Conservation (phyloP, 2,888 invertebrate genomes). For the Pharmacophagus antenor region DNA sequence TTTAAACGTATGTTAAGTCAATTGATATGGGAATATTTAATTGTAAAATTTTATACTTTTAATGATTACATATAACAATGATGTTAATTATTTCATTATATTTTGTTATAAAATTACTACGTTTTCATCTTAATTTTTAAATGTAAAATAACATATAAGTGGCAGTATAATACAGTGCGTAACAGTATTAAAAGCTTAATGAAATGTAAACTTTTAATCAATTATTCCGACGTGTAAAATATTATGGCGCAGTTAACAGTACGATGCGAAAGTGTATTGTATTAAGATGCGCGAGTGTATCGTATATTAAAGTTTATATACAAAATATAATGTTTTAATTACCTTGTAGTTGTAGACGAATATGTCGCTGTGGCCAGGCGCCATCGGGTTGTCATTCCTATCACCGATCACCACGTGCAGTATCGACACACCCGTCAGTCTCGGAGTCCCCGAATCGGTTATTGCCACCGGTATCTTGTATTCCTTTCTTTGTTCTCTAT, state of each 20-base stretch:
- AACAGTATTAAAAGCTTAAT: conserved; percentile 12
- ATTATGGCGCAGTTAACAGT: conserved; percentile 9
- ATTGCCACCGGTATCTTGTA: conserved; percentile 94
- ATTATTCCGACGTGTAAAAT: conserved; percentile 18
- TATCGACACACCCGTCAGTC: conserved; percentile 89
- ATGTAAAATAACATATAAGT: neutral
- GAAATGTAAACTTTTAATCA: conserved; percentile 21
- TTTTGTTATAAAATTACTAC: neutral
- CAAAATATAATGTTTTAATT: conserved; percentile 11
- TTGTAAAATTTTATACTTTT: no score
- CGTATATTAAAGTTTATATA: neutral
- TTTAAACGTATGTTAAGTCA: neutral
- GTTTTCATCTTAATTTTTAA: no score
- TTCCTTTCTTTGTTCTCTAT: conserved; percentile 92
- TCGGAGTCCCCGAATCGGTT: conserved; percentile 89
- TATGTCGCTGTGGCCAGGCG: conserved; percentile 92
- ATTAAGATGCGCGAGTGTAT: no score
- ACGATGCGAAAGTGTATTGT: conserved; percentile 11
- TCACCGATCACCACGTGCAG: conserved; percentile 96
- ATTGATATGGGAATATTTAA: neutral
- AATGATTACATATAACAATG: neutral
- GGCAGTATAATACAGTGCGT: conserved; percentile 9
- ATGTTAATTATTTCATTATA: neutral
- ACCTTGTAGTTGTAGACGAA: conserved; percentile 96
- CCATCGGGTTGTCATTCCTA: conserved; percentile 95